phyloP scores from a whole-genome alignment of 1,140 invertebrate genomes.

The Macrosteles quadrilineatus region DNA sequence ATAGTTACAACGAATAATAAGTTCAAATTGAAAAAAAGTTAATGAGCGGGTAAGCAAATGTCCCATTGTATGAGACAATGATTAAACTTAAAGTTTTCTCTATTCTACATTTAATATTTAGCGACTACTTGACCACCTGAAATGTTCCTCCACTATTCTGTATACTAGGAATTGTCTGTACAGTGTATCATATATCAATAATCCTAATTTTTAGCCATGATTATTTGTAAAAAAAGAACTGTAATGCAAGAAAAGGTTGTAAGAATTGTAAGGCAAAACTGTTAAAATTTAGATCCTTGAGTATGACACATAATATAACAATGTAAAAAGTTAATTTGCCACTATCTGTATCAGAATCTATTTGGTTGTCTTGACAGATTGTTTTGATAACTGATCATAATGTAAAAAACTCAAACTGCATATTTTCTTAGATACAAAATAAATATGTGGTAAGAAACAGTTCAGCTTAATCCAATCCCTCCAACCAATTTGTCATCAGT shows the following conservation, averaged over 20 bases:
- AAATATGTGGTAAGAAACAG: constrained; percentile 14
- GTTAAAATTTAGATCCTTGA: not conserved
- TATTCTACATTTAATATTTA: too few species aligned
- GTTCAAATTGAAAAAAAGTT: too few species aligned
- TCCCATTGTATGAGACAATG: too few species aligned
- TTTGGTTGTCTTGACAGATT: not conserved
- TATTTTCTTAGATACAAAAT: constrained; percentile 12
- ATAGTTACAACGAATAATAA: too few species aligned
- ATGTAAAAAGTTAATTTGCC: not conserved
- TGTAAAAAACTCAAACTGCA: not conserved
- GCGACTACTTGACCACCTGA: too few species aligned
- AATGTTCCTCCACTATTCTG: too few species aligned
- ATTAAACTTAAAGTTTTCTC: too few species aligned
- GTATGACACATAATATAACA: not conserved
- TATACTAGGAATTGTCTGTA: not conserved
- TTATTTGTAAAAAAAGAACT: not conserved
- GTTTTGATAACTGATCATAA: not conserved
- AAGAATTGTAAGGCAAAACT: not conserved
- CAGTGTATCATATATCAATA: not conserved
- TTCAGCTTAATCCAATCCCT: too few species aligned
- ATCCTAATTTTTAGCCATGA: not conserved
- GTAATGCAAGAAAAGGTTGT: too few species aligned
- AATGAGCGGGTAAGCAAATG: too few species aligned
- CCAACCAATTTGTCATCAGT: too few species aligned
- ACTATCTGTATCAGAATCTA: not conserved